Evolutionary conservation across 1,140 invertebrate genomes (phyloP), one percentile per base, ranked within the genome.

Genomic region (Globodera rostochiensis): DNA sequence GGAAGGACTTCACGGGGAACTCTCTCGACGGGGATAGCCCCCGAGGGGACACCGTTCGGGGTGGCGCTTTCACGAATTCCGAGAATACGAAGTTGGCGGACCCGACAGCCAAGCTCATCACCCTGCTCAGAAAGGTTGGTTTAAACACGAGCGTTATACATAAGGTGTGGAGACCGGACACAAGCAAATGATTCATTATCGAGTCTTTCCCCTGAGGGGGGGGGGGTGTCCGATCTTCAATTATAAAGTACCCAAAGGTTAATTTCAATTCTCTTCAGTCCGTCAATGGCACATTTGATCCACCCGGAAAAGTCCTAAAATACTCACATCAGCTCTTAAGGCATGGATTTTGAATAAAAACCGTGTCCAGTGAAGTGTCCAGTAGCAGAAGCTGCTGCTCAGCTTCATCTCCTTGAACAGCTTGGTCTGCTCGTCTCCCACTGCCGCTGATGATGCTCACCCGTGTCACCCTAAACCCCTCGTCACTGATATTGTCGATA

Each of bases 271-370:
- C 80, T 79, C 57, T 80, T 74, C 86, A 90, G 91, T 90, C 94
- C 94, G 66, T 92, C 92, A 60, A 97, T 92, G 9, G 93, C 93
- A 86, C 94, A 95, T 87, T 93, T 94, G 15, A 97, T 91, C 96
- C 96, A 97, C 36, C 95, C 94, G 83, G 94, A 93, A 86, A 92
- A 94, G 91, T 92, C 92, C 86, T 82, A 87, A 80, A 84, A 92
- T 93, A 77, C 91, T 92, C 13, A 91, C 53, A 53, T 53, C 15
- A 64, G 57, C 11, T 19, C 15, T 64, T 6, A 64, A 19, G 15
- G 90, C 15, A 94, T 91, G 19, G 92, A 93, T n/a, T n/a, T 0
- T n/a, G 50, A 73, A 71, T 8, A 75, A 80, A 66, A 21, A 80
- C 80, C 19, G 21, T 45, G 66, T 80, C 80, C 25, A 80, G 36